Base-by-base conservation (phyloP, 2,888 invertebrate genomes). In the Philhelius pedissequus region DNA sequence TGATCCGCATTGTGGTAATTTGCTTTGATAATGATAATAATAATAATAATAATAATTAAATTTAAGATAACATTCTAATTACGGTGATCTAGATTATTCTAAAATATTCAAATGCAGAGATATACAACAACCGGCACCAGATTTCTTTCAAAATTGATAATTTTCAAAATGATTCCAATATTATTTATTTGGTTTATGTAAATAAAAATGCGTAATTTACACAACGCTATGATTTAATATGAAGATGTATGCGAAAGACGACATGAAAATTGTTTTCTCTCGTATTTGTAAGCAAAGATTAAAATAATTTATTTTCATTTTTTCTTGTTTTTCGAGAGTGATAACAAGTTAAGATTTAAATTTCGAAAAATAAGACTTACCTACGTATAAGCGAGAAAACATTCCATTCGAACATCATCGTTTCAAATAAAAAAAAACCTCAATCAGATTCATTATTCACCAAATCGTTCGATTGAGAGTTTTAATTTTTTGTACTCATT, bases 281-380 rank as follows among this genome's bases (percentile, higher is more conserved):
- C 52, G 22, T 32, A 30, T 38, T 70, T 35, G 15, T 48, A 32
- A 40, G 18, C 40, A 25, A 38, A 35, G 64, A 45, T 64, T 48
- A 64, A 32, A n/a, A 48, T 64, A 18, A 9, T 22, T 27, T 6
- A 0, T 30, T 27, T 62, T 30, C 18, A 7, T 43, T 43, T 27
- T 27, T 30, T 27, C 13, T 48, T 40, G 43, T 7, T 25, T 15
- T 18, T 8, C 30, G 27, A 43, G 13, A 40, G 62, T 50, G 81
- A 82, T 82, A 82, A 82, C 27, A 71, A 71, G 45, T 77, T 76
- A 50, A 66, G 58, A 66, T 40, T 40, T 40, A 15, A 15, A 66
- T 32, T 74, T 56, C 40, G 30, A 75, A 80, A 58, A 69, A 80
- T 56, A 64, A 50, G 25, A 20, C 20, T 32, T 50, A 35, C 43